Conservation (phyloP, 1,140 invertebrate genomes). For the Drosophila asahinai region DNA sequence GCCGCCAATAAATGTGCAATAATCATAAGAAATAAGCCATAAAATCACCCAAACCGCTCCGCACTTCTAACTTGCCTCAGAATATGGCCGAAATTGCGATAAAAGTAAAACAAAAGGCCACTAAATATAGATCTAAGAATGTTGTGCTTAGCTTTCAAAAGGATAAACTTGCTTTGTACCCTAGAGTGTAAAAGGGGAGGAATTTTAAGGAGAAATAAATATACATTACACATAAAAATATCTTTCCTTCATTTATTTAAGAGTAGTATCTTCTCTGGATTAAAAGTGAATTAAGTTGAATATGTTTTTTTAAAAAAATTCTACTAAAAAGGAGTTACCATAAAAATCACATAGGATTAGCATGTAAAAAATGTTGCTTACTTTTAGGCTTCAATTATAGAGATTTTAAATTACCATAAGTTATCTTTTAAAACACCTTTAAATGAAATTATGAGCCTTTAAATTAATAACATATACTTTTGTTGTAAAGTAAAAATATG, state of each 20-base stretch:
- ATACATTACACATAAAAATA: background rate
- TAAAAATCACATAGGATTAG: background rate
- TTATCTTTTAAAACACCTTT: background rate
- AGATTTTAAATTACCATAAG: background rate
- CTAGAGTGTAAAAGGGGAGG: background rate
- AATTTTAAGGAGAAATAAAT: background rate
- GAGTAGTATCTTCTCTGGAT: background rate
- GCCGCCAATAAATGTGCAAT: constrained; percentile 67
- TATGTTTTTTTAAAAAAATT: background rate
- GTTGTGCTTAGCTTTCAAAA: background rate
- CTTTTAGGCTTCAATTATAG: background rate
- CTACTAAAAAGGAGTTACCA: background rate
- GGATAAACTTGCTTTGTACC: background rate
- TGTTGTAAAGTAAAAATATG: background rate
- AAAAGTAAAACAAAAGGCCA: constrained; percentile 30
- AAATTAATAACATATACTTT: background rate
- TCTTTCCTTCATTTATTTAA: background rate
- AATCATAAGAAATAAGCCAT: constrained; percentile 62
- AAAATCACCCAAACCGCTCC: constrained; percentile 40
- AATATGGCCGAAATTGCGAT: constrained; percentile 17
- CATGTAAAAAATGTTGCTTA: background rate
- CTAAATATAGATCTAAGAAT: constrained; percentile 1
- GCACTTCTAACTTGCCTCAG: background rate
- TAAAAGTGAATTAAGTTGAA: too few relatives aligned
- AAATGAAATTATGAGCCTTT: too few relatives aligned